Base-by-base conservation (phyloP, 1,140 invertebrate genomes). In the Battus philenor region DNA sequence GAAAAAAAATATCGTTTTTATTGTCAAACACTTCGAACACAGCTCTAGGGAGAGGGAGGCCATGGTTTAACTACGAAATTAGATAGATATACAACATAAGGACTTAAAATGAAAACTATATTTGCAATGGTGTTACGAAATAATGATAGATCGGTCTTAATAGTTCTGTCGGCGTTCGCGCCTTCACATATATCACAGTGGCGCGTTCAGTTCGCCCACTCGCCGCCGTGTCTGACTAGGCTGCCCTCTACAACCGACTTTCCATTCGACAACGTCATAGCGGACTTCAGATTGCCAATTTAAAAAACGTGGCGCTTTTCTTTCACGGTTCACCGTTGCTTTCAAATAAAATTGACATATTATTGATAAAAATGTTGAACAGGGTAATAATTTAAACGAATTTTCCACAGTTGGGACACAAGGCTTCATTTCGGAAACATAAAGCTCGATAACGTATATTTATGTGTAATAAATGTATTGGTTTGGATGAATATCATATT, bases 1-100 rank as follows among this genome's bases (percentile, higher is more conserved):
- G 49, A 46, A 38, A 38, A 44, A 65, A 54, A 26, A 10, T 36
- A 45, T 39, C 39, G 56, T 68, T 68, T 43, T 60, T 67, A 67
- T 63, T 66, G 63, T 66, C 63, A 54, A 46, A 53, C 55, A 66
- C 58, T 53, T 36, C 18, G 16, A 27, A 38, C 41, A 20, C 27
- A 53, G 50, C 31, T 29, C 45, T 18, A 44, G 33, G 18, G 17
- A 8, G 29, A 18, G 32, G 9, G 20, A 33, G 47, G 29, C 15
- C 39, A 44, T 36, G 27, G 36, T 27, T 43, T 16, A 26, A n/a
- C 9, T 34, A 27, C 27, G 26, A 1, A 34, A 8, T 33, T 33
- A 26, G 24, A 10, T 41, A 16, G 10, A 41, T 26, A 41, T 27
- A 10, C 12, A 1, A 17, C 6, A 30, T 9, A 11, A 11, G 29